Percentiles rank a stretch among this genome's conserved stretches.
Conservation (phyloP, 2,888 invertebrate species). For the Notodonta dromedarius region DNA sequence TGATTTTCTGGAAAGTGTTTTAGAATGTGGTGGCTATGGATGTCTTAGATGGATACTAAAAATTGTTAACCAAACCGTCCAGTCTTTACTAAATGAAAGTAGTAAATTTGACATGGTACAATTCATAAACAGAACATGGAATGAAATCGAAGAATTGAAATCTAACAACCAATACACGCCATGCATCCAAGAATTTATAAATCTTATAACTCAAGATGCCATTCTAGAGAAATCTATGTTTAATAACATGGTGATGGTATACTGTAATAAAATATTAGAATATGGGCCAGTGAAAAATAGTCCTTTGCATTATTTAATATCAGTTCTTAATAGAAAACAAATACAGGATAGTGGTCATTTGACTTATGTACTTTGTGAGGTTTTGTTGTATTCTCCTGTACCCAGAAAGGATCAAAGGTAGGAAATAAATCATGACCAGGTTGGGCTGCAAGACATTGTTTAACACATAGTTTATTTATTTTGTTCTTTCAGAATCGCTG, state of each 20-base stretch:
- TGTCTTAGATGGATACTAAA: constrained; percentile 71
- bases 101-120: constrained; percentile 51
- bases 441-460: too few relatives aligned
- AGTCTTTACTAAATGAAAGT: constrained; percentile 38
- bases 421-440: background rate
- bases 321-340: constrained; percentile 44
- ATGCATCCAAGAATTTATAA: constrained; percentile 70
- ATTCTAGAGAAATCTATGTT: constrained; percentile 52
- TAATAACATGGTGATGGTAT: constrained; percentile 60
- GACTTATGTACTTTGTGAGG: constrained; percentile 68
- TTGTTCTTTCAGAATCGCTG: constrained; percentile 61
- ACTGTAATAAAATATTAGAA: constrained; percentile 68
- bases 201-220: constrained; percentile 59
- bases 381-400: constrained; percentile 76
- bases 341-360: constrained; percentile 53
- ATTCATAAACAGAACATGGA: constrained; percentile 69
- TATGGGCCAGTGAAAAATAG: constrained; percentile 62
- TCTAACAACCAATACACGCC: constrained; percentile 70
- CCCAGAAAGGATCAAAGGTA: constrained; percentile 83
- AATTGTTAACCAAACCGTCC: constrained; percentile 60
- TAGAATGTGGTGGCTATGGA: constrained; percentile 77
- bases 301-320: constrained; percentile 63
- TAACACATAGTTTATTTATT: background rate
- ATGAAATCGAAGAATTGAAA: constrained; percentile 75
- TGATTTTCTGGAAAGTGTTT: constrained; percentile 57